Evolutionary conservation across 2,888 invertebrate genomes (phyloP).

Genomic region (Tanytarsus gracilentus): DNA sequence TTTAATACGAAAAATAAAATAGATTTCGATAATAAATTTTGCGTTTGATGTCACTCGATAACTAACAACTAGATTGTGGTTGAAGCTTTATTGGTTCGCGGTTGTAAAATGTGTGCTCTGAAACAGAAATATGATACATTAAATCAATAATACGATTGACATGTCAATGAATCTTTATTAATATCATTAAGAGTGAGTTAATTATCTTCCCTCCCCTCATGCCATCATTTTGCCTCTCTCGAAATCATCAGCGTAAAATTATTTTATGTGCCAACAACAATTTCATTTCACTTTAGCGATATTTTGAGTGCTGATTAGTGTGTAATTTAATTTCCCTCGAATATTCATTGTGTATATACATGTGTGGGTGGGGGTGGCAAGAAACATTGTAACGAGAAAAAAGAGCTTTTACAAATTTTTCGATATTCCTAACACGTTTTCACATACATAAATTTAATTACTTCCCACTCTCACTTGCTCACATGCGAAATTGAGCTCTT

Average conservation of each 20-base stretch:
- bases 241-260: neutral
- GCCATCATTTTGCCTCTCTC: neutral
- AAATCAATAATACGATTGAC: slow-evolving; percentile 15
- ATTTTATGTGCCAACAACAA: neutral
- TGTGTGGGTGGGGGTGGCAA: no score
- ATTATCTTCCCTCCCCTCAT: neutral
- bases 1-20: slow-evolving; percentile 17
- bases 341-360: no score
- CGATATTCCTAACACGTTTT: slow-evolving; percentile 8
- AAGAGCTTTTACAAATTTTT: neutral
- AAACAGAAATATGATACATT: slow-evolving; percentile 5
- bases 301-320: neutral
- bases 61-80: slow-evolving; percentile 24
- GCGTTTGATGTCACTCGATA: neutral
- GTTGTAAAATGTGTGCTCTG: neutral
- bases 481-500: no score
- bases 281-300: neutral
- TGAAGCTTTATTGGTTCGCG: neutral
- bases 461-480: neutral
- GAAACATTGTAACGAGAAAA: neutral
- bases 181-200: neutral
- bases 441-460: slow-evolving; percentile 19
- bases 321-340: neutral
- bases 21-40: slow-evolving; percentile 4
- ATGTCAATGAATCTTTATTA: neutral